These are phyloP conservation scores for Rhinophrynus dorsalis DNA, from an alignment of 2,797 vertebrate species.

Conservation along the genomic window DNA sequence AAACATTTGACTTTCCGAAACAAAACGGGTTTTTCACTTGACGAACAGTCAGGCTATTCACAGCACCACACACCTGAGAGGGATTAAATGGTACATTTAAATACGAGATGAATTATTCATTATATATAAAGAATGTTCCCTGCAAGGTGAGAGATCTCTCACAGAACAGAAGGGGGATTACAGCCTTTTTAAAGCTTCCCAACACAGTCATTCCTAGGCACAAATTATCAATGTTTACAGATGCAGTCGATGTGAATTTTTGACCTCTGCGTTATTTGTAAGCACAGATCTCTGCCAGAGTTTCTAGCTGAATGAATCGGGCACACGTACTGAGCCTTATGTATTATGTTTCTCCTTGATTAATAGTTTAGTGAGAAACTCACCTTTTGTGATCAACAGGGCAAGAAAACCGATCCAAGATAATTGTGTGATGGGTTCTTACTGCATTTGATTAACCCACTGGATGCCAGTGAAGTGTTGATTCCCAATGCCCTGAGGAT, in stretches of 20 bases:
- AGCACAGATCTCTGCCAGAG: constrained; percentile 29
- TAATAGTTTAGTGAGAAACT: constrained; percentile 9
- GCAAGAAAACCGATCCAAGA: constrained; percentile 2
- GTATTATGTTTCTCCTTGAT: constrained; percentile 34
- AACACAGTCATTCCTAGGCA: constrained; percentile 24
- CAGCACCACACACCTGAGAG: constrained; percentile 36
- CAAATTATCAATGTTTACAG: constrained; percentile 30
- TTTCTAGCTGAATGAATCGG: constrained; percentile 23
- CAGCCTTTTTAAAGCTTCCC: not conserved
- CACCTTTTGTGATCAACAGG: not conserved
- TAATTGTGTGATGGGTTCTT: not conserved
- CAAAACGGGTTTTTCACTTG: constrained; percentile 10
- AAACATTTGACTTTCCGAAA: constrained; percentile 39
- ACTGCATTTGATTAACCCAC: too few relatives aligned
- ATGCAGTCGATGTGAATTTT: constrained; percentile 33
- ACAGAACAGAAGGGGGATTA: constrained; percentile 1
- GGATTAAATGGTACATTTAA: constrained; percentile 45
- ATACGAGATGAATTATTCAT: constrained; percentile 51
- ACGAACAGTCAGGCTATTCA: constrained; percentile 37
- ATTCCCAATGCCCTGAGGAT: too few relatives aligned
- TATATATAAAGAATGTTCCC: constrained; percentile 37
- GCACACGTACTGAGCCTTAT: constrained; percentile 9
- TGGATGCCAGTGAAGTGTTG: too few relatives aligned
- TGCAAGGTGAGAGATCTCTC: constrained; percentile 27
- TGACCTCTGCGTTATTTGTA: constrained; percentile 32